Conservation (phyloP, 2,113 vertebrate species). For the Neofelis nebulosa region DNA sequence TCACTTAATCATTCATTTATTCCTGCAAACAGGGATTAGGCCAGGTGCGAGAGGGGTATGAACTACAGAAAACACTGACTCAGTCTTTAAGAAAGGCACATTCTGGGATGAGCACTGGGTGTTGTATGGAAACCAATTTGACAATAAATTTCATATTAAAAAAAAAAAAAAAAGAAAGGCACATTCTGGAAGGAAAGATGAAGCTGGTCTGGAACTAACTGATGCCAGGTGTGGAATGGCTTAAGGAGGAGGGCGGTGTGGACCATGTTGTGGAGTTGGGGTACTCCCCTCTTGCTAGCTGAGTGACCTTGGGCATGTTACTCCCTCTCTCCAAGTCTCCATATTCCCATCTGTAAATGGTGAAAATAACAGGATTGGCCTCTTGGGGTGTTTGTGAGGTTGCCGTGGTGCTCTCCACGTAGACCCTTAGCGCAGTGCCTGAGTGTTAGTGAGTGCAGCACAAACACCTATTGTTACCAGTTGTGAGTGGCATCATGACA, state of each 20-base stretch:
- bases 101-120: not conserved
- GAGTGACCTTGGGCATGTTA: not conserved
- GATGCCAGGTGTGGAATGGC: fast-evolving
- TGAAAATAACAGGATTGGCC: not conserved
- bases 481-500: not conserved
- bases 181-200: not conserved
- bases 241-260: not conserved
- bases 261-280: not conserved
- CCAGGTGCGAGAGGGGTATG: not conserved
- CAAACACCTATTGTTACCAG: no score
- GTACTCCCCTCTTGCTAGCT: not conserved
- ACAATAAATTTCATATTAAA: no score
- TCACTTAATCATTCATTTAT: not conserved
- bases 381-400: not conserved
- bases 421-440: not conserved
- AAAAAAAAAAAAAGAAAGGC: not conserved
- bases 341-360: not conserved
- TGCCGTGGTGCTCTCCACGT: no score
- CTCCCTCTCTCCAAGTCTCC: not conserved
- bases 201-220: not conserved
- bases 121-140: no score
- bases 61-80: not conserved
- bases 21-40: not conserved
- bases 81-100: not conserved
- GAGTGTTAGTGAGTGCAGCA: not conserved